A percentile compares a stretch with the other conserved stretches of the same genome.
These are phyloP conservation scores for Acropora tenuis DNA, from an alignment of 64 coral and sea anemone species.

Conservation along the genomic window DNA sequence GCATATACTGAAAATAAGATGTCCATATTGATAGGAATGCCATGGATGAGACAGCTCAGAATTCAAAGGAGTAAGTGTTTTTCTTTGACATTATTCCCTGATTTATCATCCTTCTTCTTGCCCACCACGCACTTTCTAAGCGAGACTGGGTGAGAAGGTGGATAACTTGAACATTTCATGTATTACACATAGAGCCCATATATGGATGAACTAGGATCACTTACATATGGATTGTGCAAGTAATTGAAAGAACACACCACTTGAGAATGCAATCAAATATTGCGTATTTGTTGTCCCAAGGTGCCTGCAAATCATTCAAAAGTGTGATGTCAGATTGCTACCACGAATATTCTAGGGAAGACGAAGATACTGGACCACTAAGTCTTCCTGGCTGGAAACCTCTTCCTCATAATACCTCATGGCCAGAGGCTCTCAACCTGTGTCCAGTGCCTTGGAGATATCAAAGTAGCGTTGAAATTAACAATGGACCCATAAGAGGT, in stretches of 20 bases:
- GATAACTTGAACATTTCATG: too few species aligned
- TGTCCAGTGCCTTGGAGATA: slow-evolving; percentile 73
- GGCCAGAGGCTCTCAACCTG: not conserved
- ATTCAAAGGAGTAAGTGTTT: slow-evolving; percentile 2
- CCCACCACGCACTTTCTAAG: too few species aligned
- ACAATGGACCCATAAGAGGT: slow-evolving; percentile 48
- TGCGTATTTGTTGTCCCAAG: not conserved
- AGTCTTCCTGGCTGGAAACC: slow-evolving; percentile 48
- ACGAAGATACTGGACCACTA: slow-evolving; percentile 28
- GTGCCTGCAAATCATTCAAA: not conserved
- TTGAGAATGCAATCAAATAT: too few species aligned
- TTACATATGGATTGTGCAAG: too few species aligned
- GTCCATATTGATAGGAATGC: slow-evolving; percentile 23
- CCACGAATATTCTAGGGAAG: slow-evolving; percentile 12
- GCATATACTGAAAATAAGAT: slow-evolving; percentile 29
- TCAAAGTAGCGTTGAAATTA: slow-evolving; percentile 47
- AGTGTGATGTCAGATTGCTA: not conserved
- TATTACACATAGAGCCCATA: too few species aligned
- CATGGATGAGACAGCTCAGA: slow-evolving; percentile 27
- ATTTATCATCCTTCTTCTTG: not conserved
- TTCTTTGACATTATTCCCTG: not conserved
- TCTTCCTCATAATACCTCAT: not conserved
- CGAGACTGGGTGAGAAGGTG: too few species aligned
- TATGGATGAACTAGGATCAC: too few species aligned
- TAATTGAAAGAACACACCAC: too few species aligned